Conservation (phyloP, 2,888 invertebrate species). For the Dione juno region DNA sequence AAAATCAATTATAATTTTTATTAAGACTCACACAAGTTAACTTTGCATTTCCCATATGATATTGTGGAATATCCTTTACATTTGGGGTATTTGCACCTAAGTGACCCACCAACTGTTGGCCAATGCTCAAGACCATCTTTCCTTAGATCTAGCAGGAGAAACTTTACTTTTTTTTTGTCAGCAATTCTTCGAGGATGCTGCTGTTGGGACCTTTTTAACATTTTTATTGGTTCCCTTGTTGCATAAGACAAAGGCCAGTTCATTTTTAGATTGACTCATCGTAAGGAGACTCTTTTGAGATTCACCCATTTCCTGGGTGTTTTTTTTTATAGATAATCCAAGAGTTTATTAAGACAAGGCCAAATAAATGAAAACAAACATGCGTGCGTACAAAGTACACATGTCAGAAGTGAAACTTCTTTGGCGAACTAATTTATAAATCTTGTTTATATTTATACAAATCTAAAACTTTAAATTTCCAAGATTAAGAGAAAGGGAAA, state of each 20-base stretch:
- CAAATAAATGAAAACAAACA: too few species aligned
- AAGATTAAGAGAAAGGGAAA: too few species aligned
- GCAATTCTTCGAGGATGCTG: conserved; percentile 55
- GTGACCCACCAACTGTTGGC: conserved; percentile 58
- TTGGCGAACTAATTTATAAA: too few species aligned
- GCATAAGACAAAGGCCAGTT: conserved; percentile 59
- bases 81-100: conserved; percentile 58
- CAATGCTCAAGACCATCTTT: conserved; percentile 60
- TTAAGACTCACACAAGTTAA: conserved; percentile 50
- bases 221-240: conserved; percentile 56
- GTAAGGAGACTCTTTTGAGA: conserved; percentile 56
- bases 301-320: conserved; percentile 53
- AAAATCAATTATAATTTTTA: too few species aligned
- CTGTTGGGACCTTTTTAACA: conserved; percentile 56
- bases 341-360: conserved; percentile 57
- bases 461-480: too few species aligned
- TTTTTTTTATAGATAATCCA: conserved; percentile 54
- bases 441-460: too few species aligned
- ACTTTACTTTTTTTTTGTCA: conserved; percentile 54
- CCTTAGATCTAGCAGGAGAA: conserved; percentile 58
- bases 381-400: too few species aligned
- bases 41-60: conserved; percentile 48
- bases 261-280: conserved; percentile 54
- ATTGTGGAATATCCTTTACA: conserved; percentile 60
- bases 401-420: too few species aligned